These are phyloP conservation scores for Vireo altiloquus DNA, from an alignment of 2,113 vertebrate genomes.

Conservation along the genomic window DNA sequence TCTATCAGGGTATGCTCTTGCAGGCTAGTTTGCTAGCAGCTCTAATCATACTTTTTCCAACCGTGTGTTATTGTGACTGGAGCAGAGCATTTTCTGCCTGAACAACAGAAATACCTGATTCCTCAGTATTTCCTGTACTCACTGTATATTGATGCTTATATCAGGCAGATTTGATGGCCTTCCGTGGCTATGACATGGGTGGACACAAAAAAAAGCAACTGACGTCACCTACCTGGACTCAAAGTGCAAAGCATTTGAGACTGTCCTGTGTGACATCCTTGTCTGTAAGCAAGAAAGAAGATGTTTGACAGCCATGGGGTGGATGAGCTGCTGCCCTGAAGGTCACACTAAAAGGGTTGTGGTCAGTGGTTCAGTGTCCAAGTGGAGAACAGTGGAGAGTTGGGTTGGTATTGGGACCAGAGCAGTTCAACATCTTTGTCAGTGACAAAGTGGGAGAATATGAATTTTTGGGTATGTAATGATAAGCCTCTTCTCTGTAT, in stretches of 20 bases:
- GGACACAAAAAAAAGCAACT: background rate
- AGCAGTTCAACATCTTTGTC: background rate
- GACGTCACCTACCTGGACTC: background rate
- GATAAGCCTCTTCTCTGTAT: background rate
- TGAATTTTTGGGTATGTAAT: background rate
- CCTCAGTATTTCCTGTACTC: background rate
- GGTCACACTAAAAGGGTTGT: background rate
- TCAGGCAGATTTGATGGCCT: background rate
- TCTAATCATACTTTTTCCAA: conserved; percentile 52
- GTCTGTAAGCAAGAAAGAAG: background rate
- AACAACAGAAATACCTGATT: background rate
- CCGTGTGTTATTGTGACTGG: conserved; percentile 18
- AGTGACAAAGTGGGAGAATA: too few relatives aligned
- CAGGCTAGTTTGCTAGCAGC: conserved; percentile 5
- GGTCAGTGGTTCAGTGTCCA: background rate
- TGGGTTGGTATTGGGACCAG: fast-evolving
- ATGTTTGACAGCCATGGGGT: background rate
- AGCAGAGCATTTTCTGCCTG: conserved; percentile 40
- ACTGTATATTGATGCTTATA: background rate
- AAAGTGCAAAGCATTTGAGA: background rate
- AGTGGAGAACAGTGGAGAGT: fast-evolving
- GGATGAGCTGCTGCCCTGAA: background rate
- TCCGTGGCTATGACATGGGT: background rate
- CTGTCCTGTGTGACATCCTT: too few relatives aligned
- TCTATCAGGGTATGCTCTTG: conserved; percentile 41